Evolutionary conservation across 2,113 vertebrate species (phyloP).

Genomic region (Rissa tridactyla): DNA sequence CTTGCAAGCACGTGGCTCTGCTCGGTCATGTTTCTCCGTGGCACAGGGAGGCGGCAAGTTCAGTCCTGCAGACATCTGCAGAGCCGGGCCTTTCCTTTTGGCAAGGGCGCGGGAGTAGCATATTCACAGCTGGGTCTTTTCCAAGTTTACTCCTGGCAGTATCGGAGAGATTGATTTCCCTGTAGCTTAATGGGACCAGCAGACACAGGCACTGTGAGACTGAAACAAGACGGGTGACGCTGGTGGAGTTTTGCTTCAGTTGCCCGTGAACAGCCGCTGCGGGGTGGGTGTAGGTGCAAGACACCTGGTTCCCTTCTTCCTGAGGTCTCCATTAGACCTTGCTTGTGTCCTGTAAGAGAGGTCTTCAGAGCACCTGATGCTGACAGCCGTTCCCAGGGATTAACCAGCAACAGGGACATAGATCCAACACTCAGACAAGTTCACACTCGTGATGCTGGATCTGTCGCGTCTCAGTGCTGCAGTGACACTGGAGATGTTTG

Average conservation of each 20-base stretch:
- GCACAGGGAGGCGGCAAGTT: not conserved
- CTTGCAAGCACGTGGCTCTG: not conserved
- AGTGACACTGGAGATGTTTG: not conserved
- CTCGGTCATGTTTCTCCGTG: not conserved
- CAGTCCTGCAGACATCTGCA: not conserved
- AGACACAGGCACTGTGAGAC: not conserved
- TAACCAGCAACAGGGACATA: not conserved
- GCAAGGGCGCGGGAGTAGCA: not conserved
- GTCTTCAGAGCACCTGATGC: not conserved
- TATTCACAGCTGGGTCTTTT: not conserved
- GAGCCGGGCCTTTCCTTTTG: not conserved
- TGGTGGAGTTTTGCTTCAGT: not conserved
- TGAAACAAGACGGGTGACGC: not conserved
- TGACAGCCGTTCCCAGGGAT: not conserved
- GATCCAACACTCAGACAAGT: not conserved
- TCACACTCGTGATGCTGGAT: not conserved
- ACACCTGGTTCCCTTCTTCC: not conserved
- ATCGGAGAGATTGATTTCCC: not conserved
- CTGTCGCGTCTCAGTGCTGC: not conserved
- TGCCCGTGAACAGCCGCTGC: not conserved
- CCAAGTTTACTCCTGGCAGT: slow-evolving; percentile 7
- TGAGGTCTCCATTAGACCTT: not conserved
- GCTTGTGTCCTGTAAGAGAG: not conserved
- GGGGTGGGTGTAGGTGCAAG: not conserved
- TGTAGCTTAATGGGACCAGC: not conserved